Evolutionary conservation across 2,888 invertebrate genomes (phyloP).

Genomic region (Trypoxylon attenuatum): DNA sequence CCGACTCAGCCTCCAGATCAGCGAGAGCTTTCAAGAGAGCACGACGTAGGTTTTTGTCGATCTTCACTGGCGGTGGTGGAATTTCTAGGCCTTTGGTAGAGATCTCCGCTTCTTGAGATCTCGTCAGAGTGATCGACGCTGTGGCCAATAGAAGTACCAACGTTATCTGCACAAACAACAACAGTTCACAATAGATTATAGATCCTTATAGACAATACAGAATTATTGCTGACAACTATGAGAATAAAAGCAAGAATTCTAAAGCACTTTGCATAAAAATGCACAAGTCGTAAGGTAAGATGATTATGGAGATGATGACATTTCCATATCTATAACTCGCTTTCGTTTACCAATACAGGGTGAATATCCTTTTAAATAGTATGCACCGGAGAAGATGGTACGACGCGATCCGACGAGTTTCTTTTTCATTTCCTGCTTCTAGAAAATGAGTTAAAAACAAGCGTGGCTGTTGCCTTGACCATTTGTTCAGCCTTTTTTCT

Average conservation of each 20-base stretch:
- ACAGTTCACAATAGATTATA: too few species aligned
- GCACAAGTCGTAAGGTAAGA: neutral
- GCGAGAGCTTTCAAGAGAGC: conserved; percentile 86
- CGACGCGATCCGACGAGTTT: neutral
- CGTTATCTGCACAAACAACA: conserved; percentile 45
- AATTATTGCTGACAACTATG: too few species aligned
- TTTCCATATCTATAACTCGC: neutral
- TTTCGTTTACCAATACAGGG: neutral
- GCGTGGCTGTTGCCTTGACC: conserved; percentile 1
- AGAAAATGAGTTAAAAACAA: conserved; percentile 6
- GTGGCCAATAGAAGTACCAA: conserved; percentile 48
- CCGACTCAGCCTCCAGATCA: conserved; percentile 82
- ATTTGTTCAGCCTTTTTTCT: conserved; percentile 2
- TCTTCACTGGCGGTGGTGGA: conserved; percentile 77
- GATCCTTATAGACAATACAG: too few species aligned
- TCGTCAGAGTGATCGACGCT: conserved; percentile 36
- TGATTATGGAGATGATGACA: neutral
- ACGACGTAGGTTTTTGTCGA: conserved; percentile 85
- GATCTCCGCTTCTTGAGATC: conserved; percentile 36
- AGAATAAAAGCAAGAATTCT: neutral
- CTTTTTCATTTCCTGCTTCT: conserved; percentile 3
- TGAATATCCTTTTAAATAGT: neutral
- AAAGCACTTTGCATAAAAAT: neutral
- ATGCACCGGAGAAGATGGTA: neutral
- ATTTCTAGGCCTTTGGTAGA: conserved; percentile 13